Conservation (phyloP, 2,113 vertebrate genomes). For the Psettodes erumei region DNA sequence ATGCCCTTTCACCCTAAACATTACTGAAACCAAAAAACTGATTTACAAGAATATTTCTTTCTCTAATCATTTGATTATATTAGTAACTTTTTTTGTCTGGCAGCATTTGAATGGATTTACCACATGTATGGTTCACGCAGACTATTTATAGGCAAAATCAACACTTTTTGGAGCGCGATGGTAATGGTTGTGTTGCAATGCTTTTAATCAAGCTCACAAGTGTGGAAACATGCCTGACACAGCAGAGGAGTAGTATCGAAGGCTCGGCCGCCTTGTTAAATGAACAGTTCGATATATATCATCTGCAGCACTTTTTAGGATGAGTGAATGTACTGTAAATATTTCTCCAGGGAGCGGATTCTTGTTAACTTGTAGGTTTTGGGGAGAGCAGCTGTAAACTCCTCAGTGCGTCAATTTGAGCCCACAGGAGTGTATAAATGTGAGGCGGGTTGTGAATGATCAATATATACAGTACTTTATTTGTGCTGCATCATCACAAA, state of each 20-base stretch:
- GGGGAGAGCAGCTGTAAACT: background rate
- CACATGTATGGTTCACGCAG: background rate
- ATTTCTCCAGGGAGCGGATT: slow-evolving; percentile 16
- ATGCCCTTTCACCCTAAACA: background rate
- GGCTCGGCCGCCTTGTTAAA: slow-evolving; percentile 55
- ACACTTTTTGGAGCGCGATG: slow-evolving; percentile 24
- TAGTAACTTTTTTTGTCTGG: background rate
- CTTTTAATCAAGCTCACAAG: slow-evolving; percentile 59
- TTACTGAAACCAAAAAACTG: background rate
- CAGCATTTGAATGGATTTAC: background rate
- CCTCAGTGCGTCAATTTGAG: background rate
- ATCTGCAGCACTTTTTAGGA: slow-evolving; percentile 54
- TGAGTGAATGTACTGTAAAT: slow-evolving; percentile 29
- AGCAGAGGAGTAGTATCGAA: slow-evolving; percentile 62
- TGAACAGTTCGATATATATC: slow-evolving; percentile 58
- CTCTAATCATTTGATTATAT: background rate
- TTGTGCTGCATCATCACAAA: slow-evolving; percentile 7
- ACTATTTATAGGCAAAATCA: slow-evolving; percentile 17
- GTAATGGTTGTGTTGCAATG: slow-evolving; percentile 46
- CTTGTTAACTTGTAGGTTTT: slow-evolving; percentile 22
- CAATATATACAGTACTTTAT: background rate
- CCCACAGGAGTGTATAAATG: background rate
- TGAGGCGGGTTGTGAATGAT: slow-evolving; percentile 8
- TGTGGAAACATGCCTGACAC: slow-evolving; percentile 64
- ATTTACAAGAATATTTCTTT: background rate